These are phyloP conservation scores for Cylindroiulus punctatus DNA, from an alignment of 2,888 invertebrate species.

Conservation along the genomic window DNA sequence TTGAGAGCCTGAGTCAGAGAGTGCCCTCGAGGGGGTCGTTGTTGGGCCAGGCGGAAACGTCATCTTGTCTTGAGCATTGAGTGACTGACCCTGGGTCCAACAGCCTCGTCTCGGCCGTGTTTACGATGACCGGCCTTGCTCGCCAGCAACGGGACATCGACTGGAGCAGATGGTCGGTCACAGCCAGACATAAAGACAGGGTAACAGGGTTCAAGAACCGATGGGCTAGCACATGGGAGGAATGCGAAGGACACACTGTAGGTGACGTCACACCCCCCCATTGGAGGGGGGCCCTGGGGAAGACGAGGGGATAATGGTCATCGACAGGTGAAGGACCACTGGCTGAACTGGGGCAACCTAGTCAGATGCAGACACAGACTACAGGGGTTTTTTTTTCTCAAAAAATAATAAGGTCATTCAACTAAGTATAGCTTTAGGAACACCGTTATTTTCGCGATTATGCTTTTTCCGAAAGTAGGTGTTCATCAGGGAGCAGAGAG, in stretches of 20 bases:
- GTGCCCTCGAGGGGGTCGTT: too few relatives aligned
- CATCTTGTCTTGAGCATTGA: not conserved
- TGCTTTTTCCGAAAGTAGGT: too few relatives aligned
- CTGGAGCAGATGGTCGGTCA: not conserved
- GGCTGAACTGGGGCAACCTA: too few relatives aligned
- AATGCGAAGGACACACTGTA: constrained; percentile 4
- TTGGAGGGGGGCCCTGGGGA: not conserved
- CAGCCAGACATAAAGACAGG: not conserved
- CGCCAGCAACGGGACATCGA: not conserved
- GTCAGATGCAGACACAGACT: too few relatives aligned
- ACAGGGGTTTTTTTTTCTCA: too few relatives aligned
- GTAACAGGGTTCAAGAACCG: not conserved
- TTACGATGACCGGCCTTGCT: not conserved
- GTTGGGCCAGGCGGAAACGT: not conserved
- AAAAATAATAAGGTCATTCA: too few relatives aligned
- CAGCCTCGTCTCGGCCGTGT: not conserved
- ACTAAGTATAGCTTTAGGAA: too few relatives aligned
- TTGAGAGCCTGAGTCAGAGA: not conserved
- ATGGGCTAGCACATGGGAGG: not conserved
- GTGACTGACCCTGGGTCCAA: constrained; percentile 28
- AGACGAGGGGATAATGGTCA: too few relatives aligned
- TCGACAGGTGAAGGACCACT: too few relatives aligned
- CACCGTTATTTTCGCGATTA: too few relatives aligned
- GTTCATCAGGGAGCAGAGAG: too few relatives aligned
- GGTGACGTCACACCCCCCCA: not conserved